Evolutionary conservation across 2,797 vertebrate species (phyloP).

Genomic region (Periparus ater): DNA sequence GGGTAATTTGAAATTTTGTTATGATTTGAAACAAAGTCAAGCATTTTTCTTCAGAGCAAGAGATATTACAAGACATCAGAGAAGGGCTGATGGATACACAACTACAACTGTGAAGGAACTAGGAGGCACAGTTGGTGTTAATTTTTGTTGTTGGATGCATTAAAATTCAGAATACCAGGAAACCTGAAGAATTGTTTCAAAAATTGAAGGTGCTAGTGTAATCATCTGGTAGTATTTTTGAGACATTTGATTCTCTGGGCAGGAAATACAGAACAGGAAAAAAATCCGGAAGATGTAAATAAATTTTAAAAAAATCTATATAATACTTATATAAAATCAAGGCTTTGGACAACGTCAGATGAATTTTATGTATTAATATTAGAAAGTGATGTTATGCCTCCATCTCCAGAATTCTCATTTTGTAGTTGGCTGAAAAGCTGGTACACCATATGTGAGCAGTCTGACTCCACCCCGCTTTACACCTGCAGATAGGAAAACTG

Average conservation of each 20-base stretch:
- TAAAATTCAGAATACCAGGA: neutral
- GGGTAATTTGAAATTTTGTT: neutral
- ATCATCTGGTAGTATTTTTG: neutral
- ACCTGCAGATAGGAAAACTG: conserved; percentile 18
- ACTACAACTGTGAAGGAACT: neutral
- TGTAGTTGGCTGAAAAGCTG: neutral
- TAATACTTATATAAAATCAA: neutral
- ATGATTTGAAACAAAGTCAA: neutral
- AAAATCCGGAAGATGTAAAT: neutral
- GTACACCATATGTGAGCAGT: neutral
- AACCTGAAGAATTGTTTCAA: neutral
- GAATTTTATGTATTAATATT: neutral
- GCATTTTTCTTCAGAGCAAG: neutral
- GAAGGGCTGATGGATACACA: neutral
- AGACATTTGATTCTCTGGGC: neutral
- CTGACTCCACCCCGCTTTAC: neutral
- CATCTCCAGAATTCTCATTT: neutral
- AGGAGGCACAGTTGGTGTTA: neutral
- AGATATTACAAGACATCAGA: neutral
- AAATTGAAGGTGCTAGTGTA: neutral
- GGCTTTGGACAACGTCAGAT: neutral
- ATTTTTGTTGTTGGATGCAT: neutral
- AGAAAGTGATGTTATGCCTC: neutral
- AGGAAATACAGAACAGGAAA: neutral
- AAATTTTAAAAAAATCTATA: neutral